Base-by-base conservation (phyloP, 1,140 invertebrate genomes). In the Trachymyrmex septentrionalis region DNA sequence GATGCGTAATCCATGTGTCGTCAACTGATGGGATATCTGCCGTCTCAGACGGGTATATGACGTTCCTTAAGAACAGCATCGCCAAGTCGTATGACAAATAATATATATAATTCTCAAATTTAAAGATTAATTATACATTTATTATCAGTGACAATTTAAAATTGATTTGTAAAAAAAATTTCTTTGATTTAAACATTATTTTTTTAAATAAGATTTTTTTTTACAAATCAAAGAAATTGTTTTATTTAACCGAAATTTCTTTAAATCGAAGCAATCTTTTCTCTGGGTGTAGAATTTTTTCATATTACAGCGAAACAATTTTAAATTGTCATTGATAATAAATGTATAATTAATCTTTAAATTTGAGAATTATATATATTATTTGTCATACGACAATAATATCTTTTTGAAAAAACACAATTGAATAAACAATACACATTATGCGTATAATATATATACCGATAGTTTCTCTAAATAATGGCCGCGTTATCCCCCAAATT, bases 1-100 rank as follows among this genome's bases (percentile, higher is more conserved):
- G 24, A 82, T 75, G 55, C 55, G 38, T 84, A 73, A 84, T 84
- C 69, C 55, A 30, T 21, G 27, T 84, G 53, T 84, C 69, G 57
- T 73, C 67, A 34, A 34, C 38, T n/a, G 50, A 61, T 48, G 38
- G 38, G 44, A 73, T 73, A 72, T 82, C 80, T 84, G 63, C 27
- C 30, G 38, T 24, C 80, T 84, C 55, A 63, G n/a, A 61, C 24
- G 57, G 16, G 19, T 27, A 12, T 30, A 12, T 19, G 50, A 38
- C 12, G 34, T 63, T 61, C 4, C 21, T 72, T 66, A 12, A 19
- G 7, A 48, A 21, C n/a, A 50, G 44, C 9, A 12, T 27, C 16
- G 10, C 0, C 10, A 10, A 27, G 2, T 24, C 24, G 6, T 59
- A 24, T 24, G 38, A 59, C 21, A 59, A 59, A 59, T 30, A 38